Conservation (phyloP, 2,797 vertebrate species). For the Clarias pachynema region DNA sequence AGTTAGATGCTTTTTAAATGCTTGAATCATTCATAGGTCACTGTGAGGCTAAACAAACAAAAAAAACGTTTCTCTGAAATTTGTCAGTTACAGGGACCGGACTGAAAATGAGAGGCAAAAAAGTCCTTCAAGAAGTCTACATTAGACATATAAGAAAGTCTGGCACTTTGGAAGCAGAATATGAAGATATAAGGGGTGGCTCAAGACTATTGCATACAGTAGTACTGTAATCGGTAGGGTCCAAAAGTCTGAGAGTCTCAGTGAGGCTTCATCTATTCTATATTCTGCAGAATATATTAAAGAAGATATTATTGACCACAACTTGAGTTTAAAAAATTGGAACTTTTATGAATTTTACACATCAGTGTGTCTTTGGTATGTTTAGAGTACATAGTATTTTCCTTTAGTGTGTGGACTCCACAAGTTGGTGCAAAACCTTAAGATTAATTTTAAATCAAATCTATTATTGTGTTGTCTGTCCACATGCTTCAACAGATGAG, state of each 20-base stretch:
- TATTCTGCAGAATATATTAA: not conserved
- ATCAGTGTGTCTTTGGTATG: not conserved
- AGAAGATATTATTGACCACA: not conserved
- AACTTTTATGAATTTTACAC: not conserved
- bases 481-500: not conserved
- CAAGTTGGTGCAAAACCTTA: not conserved
- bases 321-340: not conserved
- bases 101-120: no score
- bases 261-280: not conserved
- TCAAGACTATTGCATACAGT: no score
- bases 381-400: not conserved
- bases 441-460: not conserved
- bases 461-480: not conserved
- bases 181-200: no score
- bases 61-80: no score
- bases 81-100: no score
- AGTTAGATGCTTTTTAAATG: no score
- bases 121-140: no score
- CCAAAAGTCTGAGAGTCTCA: not conserved
- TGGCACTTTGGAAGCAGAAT: no score
- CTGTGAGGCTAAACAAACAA: no score
- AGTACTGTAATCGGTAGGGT: not conserved
- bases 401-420: not conserved
- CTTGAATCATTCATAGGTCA: no score
- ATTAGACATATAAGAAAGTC: no score